A percentile compares a stretch with the other conserved stretches of the same genome.
These are phyloP conservation scores for Drosophila repletoides DNA, from an alignment of 1,140 invertebrate genomes.

Conservation along the genomic window DNA sequence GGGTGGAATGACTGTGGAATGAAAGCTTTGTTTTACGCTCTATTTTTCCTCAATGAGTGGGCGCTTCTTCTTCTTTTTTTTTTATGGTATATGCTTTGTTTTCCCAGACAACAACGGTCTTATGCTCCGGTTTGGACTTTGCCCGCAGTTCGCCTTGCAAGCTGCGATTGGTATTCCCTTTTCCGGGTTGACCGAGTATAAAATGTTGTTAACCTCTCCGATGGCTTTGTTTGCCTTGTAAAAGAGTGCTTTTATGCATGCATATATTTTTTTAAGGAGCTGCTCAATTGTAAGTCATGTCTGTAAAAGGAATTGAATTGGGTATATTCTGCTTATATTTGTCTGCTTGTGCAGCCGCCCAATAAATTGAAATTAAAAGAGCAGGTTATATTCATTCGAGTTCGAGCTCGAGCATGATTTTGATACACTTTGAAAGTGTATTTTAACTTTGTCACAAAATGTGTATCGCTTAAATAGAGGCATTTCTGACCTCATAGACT, in stretches of 20 bases:
- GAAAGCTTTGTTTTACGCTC: slow-evolving; percentile 1
- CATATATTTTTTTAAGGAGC: slow-evolving; percentile 6
- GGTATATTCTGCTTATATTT: too few species aligned
- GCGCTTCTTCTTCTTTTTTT: slow-evolving; percentile 24
- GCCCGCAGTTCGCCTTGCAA: background rate
- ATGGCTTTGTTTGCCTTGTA: slow-evolving; percentile 25
- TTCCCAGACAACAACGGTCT: slow-evolving; percentile 8
- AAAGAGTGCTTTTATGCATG: background rate
- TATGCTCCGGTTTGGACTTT: slow-evolving; percentile 29
- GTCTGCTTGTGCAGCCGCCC: too few species aligned
- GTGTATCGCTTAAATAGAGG: too few species aligned
- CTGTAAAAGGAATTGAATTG: background rate
- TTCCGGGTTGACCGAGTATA: slow-evolving; percentile 55
- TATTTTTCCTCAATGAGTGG: slow-evolving; percentile 10
- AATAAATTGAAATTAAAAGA: background rate
- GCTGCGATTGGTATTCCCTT: slow-evolving; percentile 22
- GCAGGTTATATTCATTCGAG: background rate
- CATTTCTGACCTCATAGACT: too few species aligned
- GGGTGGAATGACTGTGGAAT: slow-evolving; percentile 40
- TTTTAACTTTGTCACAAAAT: too few species aligned
- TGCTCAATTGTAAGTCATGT: slow-evolving; percentile 6
- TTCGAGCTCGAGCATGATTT: too few species aligned
- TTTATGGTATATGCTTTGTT: slow-evolving; percentile 59
- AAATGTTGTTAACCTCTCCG: slow-evolving; percentile 64
- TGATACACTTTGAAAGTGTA: too few species aligned